Conservation (phyloP, 2,888 invertebrate species). For the Trachelus stipa region DNA sequence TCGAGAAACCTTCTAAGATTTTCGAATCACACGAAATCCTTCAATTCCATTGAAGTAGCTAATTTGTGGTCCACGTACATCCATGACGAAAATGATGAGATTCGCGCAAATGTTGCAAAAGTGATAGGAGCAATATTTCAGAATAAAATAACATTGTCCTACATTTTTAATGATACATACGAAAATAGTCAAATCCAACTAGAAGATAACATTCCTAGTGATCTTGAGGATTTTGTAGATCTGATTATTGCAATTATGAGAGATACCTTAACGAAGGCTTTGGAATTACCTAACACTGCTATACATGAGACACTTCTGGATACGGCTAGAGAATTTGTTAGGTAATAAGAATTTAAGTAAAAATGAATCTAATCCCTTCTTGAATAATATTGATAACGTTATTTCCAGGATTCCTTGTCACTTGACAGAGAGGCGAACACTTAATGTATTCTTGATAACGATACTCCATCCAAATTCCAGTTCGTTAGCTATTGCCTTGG, state of each 20-base stretch:
- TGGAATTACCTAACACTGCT: constrained; percentile 69
- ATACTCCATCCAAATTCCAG: constrained; percentile 70
- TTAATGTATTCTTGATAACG: constrained; percentile 73
- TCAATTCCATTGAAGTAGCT: constrained; percentile 59
- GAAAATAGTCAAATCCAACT: constrained; percentile 41
- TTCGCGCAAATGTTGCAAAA: constrained; percentile 59
- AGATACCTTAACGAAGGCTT: constrained; percentile 44
- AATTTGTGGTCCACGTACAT: constrained; percentile 64
- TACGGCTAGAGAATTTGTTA: constrained; percentile 70
- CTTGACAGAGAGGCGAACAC: constrained; percentile 65
- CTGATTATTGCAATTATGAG: constrained; percentile 64
- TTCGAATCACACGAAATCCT: constrained; percentile 65
- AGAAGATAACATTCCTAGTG: constrained; percentile 40
- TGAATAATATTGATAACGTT: not conserved
- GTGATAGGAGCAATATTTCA: constrained; percentile 56
- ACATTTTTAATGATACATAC: constrained; percentile 50
- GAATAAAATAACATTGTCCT: constrained; percentile 59
- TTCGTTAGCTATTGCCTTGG: constrained; percentile 68
- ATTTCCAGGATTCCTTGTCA: constrained; percentile 47
- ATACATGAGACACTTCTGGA: constrained; percentile 70
- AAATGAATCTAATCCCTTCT: not conserved
- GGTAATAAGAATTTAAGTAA: constrained; percentile 37
- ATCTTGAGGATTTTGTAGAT: constrained; percentile 65
- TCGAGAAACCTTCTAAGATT: constrained; percentile 63
- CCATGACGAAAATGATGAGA: constrained; percentile 54